A percentile compares a stretch with the other conserved stretches of the same genome.
Evolutionary conservation across 1,140 invertebrate genomes (phyloP).

Genomic region (Drosophila pachea): DNA sequence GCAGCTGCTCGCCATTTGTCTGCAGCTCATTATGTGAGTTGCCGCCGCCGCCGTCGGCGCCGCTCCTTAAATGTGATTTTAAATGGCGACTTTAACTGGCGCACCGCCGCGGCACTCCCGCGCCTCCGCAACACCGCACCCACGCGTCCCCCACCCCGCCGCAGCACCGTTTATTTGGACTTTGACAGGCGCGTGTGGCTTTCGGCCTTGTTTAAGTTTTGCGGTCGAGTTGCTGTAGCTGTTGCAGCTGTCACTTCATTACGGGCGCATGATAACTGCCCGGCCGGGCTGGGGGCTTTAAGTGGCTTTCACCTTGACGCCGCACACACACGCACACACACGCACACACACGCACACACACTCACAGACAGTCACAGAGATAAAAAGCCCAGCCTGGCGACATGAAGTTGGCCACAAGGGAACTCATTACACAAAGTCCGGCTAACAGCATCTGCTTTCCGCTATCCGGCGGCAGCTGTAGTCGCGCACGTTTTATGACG

Average conservation of each 20-base stretch:
- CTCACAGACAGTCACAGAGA: too few species aligned
- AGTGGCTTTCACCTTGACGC: slow-evolving; percentile 49
- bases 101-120: background rate
- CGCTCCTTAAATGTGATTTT: slow-evolving; percentile 38
- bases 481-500: slow-evolving; percentile 20
- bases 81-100: slow-evolving; percentile 39
- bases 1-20: slow-evolving; percentile 1
- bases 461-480: background rate
- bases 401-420: slow-evolving; percentile 44
- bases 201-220: slow-evolving; percentile 37
- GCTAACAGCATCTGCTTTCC: slow-evolving; percentile 21
- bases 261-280: slow-evolving; percentile 45
- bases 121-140: background rate
- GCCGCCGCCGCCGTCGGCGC: background rate
- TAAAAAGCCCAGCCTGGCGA: slow-evolving; percentile 18
- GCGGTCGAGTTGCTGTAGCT: slow-evolving; percentile 34
- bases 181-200: slow-evolving; percentile 37
- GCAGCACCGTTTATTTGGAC: slow-evolving; percentile 24
- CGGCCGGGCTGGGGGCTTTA: slow-evolving; percentile 15
- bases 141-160: background rate
- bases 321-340: slow-evolving; percentile 21
- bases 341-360: background rate
- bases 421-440: slow-evolving; percentile 46
- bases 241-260: slow-evolving; percentile 48
- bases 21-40: slow-evolving; percentile 24